Evolutionary conservation across 30 jellyfish, hydroid and myxozoan genomes (phyloP), one percentile per base, ranked within the genome.

Genomic region (Chrysaora quinquecirrha): DNA sequence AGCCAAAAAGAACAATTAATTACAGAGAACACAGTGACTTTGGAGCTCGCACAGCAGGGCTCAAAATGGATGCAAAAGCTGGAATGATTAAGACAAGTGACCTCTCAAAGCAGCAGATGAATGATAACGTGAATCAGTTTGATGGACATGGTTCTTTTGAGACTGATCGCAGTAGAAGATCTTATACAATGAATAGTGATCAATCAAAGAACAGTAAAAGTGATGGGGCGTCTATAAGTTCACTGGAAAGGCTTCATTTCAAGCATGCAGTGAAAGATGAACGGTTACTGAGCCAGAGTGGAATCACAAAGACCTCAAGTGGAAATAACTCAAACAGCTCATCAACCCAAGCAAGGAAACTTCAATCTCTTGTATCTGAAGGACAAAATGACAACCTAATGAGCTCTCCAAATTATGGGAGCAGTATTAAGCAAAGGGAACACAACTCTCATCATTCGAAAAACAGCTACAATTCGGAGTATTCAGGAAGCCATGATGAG

Each of bases 171-270:
- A 62, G 18, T n/a, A 24, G 14, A 34, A 78, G 89, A 27, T 71
- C 71, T 1, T 27, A n/a, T 7, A 78, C 73, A 24, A 78, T 46
- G 16, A 66, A 80, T 29, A 78, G 89, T 78, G 72, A 38, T 1
- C 89, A 65, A 1, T 78, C 89, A 9, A 62, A 32, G 19, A 58
- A 20, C 30, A 78, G 89, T 33, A 34, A 16, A 0, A 38, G 54
- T 38, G 54, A 38, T 38, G 14, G 14, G 6, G 56, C 75, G 18
- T 78, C 79, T 23, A 1, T 38, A 62, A 38, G 54, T 38, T 38
- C 54, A 3, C 54, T 3, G 54, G 54, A 38, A 38, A 38, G 54
- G 14, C 14, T 38, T 14, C 6, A 14, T 14, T 14, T 14, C 6
- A 38, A 38, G 54, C 11, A 14, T 38, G 6, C 14, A 14, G 54